A percentile compares a stretch with the other conserved stretches of the same genome.
Conservation (phyloP, 92 coral and sea anemone genomes). For the Anthopleura xanthogrammica region DNA sequence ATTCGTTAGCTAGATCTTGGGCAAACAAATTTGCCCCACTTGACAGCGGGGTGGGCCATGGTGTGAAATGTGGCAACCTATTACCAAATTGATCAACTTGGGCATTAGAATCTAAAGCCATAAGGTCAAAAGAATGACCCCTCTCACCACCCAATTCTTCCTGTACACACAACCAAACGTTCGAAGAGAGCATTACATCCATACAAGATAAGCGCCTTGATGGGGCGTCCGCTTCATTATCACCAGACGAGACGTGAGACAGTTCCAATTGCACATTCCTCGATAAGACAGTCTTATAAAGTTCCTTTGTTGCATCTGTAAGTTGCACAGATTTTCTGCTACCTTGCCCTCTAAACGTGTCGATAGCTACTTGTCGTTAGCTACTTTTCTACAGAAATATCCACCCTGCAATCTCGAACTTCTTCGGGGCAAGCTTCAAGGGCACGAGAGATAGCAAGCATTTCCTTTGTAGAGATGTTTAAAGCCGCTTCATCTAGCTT, state of each 20-base stretch:
- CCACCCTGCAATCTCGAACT: background rate
- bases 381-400: background rate
- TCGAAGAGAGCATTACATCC: background rate
- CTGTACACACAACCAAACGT: background rate
- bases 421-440: background rate
- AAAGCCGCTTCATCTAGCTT: background rate
- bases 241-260: slow-evolving; percentile 14
- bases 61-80: slow-evolving; percentile 37
- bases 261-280: slow-evolving; percentile 12
- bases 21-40: slow-evolving; percentile 33
- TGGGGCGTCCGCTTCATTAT: slow-evolving; percentile 36
- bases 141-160: background rate
- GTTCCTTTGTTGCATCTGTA: slow-evolving; percentile 16
- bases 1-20: slow-evolving; percentile 7
- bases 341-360: slow-evolving; percentile 13
- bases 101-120: slow-evolving; percentile 32
- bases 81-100: background rate
- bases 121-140: slow-evolving; percentile 24
- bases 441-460: slow-evolving; percentile 22
- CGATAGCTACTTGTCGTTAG: slow-evolving; percentile 28
- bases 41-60: slow-evolving; percentile 23
- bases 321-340: slow-evolving; percentile 19
- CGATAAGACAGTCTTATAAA: background rate
- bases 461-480: slow-evolving; percentile 16
- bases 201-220: slow-evolving; percentile 17